Conservation (phyloP, 1,140 invertebrate genomes). For the Calliopsis andreniformis region DNA sequence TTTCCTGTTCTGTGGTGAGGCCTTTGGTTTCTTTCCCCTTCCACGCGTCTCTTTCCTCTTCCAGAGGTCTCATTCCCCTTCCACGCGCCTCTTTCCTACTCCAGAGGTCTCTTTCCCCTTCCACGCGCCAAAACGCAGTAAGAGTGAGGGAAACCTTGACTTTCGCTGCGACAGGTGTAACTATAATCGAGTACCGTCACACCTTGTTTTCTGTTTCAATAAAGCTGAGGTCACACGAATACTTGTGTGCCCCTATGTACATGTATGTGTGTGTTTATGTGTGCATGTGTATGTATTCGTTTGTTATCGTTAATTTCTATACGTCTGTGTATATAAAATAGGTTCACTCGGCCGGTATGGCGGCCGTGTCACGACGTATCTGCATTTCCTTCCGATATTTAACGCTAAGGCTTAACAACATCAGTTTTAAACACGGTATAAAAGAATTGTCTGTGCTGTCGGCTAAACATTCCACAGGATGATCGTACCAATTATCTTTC, state of each 20-base stretch:
- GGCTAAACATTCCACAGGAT: constrained; percentile 23
- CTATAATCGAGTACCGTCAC: too few species aligned
- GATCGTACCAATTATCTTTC: not conserved
- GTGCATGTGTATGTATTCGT: constrained; percentile 10
- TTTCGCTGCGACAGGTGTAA: too few species aligned
- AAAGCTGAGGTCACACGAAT: too few species aligned
- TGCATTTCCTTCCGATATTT: constrained; percentile 62
- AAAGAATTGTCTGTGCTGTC: constrained; percentile 63
- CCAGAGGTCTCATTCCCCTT: too few species aligned
- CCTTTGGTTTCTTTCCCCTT: too few species aligned
- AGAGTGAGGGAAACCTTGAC: too few species aligned
- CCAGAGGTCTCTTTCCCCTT: too few species aligned
- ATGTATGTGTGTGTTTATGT: not conserved
- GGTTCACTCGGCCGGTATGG: constrained; percentile 11
- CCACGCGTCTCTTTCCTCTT: too few species aligned
- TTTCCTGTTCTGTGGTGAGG: too few species aligned
- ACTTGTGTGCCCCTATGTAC: too few species aligned
- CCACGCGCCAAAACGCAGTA: too few species aligned
- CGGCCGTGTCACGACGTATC: constrained; percentile 37
- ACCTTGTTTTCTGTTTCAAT: constrained; percentile 24
- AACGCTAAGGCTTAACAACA: constrained; percentile 64
- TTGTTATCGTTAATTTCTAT: constrained; percentile 13
- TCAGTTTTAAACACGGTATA: constrained; percentile 62
- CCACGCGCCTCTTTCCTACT: too few species aligned
- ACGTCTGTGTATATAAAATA: constrained; percentile 43